phyloP scores from a whole-genome alignment of 2,113 vertebrate genomes.

The Sciurus niger region DNA sequence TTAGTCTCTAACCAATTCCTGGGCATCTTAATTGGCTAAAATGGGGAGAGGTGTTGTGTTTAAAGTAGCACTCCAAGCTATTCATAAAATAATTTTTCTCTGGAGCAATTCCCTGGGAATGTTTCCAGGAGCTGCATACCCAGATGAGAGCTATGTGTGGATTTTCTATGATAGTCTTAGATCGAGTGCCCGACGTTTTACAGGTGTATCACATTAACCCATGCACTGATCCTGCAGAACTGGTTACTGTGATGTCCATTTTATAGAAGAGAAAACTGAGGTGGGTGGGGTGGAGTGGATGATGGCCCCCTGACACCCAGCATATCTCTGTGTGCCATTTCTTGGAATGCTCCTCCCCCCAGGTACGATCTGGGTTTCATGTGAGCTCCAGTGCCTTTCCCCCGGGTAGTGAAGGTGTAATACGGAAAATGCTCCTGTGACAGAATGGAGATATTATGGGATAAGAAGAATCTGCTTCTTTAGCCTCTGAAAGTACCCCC shows the following conservation, averaged over 20 bases:
- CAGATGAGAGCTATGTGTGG: neutral
- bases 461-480: neutral
- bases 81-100: neutral
- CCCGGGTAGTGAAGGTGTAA: neutral
- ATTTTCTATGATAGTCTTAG: neutral
- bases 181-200: neutral
- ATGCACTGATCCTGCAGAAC: accelerated
- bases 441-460: neutral
- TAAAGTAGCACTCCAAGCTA: neutral
- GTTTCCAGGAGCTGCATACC: neutral
- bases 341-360: neutral
- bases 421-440: neutral
- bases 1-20: neutral
- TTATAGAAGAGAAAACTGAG: neutral
- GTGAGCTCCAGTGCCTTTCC: neutral
- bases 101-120: neutral
- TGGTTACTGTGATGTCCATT: neutral
- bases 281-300: neutral
- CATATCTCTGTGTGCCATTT: neutral
- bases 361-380: neutral
- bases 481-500: neutral
- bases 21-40: neutral
- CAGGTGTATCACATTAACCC: neutral
- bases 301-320: neutral
- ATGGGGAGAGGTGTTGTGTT: neutral